Evolutionary conservation across 2,888 invertebrate species (phyloP), one percentile per base, ranked within the genome.

Genomic region (Pegoplata infirma): DNA sequence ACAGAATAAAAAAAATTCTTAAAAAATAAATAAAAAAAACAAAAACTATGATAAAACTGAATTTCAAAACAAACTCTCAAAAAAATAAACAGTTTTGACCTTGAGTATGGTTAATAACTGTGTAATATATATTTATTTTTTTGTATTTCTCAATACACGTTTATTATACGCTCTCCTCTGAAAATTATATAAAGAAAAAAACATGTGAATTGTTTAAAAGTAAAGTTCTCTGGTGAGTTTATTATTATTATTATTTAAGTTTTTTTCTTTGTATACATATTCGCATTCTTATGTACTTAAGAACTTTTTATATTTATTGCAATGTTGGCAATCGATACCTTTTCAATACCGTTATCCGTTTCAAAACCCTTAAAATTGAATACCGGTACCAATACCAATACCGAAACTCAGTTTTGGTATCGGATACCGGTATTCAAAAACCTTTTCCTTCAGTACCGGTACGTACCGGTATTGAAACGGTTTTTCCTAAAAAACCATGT

Each of bases 81-180:
- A 87, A 89, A 87, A 86, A 88, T 88, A 88, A 88, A 89, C 88
- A 88, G 83, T 84, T 84, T 85, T 88, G 88, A 88, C 88, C 89
- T 88, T 88, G 88, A 86, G 83, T 82, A 74, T 84, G 82, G 85
- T 84, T 85, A 85, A 85, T 85, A 85, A 86, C 83, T 84, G 83
- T 83, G 83, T 82, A 74, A 61, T 71, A 49, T 55, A 19, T 59
- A 69, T 23, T 40, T 12, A 10, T 56, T 16, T 21, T 64, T 40
- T 40, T 40, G 5, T 40, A 5, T 25, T 19, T 8, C 25, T n/a
- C 7, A 47, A 23, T 5, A 53, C 10, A 61, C 49, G 10, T 49
- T 32, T 25, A n/a, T 23, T 32, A 23, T 36, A 19, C 8, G 36
- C 32, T 51, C 32, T 51, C 25, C 28, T 17, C 44, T 40, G 14